These are phyloP conservation scores for Listrodromus nycthemerus DNA, from an alignment of 2,888 invertebrate species.

Conservation along the genomic window DNA sequence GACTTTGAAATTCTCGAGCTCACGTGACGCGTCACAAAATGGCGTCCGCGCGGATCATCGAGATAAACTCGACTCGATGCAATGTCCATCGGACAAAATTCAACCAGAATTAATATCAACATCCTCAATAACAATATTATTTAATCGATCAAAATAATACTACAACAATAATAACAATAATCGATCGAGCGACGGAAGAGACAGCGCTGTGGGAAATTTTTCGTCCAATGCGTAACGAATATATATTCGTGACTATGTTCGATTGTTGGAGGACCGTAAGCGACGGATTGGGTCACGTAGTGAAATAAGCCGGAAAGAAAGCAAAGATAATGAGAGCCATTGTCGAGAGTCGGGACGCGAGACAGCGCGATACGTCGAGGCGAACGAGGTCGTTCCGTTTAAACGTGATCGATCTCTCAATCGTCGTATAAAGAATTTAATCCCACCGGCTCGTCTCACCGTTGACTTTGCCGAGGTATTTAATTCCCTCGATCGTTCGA, in stretches of 20 bases:
- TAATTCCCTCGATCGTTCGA: constrained; percentile 13
- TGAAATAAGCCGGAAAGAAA: constrained; percentile 9
- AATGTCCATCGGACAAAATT: too few species aligned
- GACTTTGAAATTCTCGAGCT: too few species aligned
- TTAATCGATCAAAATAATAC: too few species aligned
- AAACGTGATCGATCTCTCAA: constrained; percentile 40
- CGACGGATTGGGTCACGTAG: constrained; percentile 9
- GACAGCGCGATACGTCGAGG: constrained; percentile 32
- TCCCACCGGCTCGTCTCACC: neutral
- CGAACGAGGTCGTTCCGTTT: constrained; percentile 38
- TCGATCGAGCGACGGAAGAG: neutral
- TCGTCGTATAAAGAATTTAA: constrained; percentile 33
- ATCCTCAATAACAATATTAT: too few species aligned
- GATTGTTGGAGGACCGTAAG: constrained; percentile 16
- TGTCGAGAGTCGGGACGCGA: neutral
- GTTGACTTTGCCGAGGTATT: constrained; percentile 18
- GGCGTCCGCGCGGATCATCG: too few species aligned
- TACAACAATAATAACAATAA: too few species aligned
- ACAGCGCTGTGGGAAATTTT: neutral
- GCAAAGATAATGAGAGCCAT: constrained; percentile 16
- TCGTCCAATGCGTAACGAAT: neutral
- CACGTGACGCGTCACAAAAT: too few species aligned
- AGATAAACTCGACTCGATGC: too few species aligned
- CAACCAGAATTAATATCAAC: too few species aligned
- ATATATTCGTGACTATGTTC: constrained; percentile 4